These are phyloP conservation scores for Sphaerodactylus townsendi DNA, from an alignment of 2,113 vertebrate species.

Conservation along the genomic window DNA sequence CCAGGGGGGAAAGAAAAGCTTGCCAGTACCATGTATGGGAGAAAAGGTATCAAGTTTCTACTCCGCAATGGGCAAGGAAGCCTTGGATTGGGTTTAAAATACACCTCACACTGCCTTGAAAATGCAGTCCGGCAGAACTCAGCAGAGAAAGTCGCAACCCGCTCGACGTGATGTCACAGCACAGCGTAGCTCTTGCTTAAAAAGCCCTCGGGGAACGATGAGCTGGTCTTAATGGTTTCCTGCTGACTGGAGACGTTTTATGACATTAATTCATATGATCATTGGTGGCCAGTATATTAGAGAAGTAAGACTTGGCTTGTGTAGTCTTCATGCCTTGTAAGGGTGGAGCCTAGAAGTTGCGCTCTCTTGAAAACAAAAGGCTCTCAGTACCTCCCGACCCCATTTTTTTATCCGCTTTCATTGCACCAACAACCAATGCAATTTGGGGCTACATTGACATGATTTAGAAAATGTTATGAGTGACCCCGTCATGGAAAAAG, in stretches of 20 bases:
- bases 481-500: background rate
- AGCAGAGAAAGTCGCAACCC: constrained; percentile 12
- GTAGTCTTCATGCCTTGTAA: background rate
- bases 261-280: background rate
- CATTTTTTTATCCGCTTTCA: background rate
- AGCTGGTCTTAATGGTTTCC: background rate
- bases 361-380: background rate
- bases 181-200: constrained; percentile 11
- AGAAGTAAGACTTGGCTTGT: background rate
- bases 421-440: background rate
- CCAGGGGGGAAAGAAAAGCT: background rate
- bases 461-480: background rate
- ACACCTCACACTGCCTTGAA: background rate
- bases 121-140: background rate
- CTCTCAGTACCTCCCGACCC: background rate
- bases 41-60: too few species aligned
- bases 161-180: background rate
- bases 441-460: background rate
- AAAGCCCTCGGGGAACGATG: background rate
- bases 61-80: background rate
- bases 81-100: background rate
- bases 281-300: background rate
- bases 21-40: background rate
- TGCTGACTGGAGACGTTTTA: background rate
- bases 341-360: constrained; percentile 13